Base-by-base conservation (phyloP, 2,888 invertebrate species). In the Microplitis deprimator region DNA sequence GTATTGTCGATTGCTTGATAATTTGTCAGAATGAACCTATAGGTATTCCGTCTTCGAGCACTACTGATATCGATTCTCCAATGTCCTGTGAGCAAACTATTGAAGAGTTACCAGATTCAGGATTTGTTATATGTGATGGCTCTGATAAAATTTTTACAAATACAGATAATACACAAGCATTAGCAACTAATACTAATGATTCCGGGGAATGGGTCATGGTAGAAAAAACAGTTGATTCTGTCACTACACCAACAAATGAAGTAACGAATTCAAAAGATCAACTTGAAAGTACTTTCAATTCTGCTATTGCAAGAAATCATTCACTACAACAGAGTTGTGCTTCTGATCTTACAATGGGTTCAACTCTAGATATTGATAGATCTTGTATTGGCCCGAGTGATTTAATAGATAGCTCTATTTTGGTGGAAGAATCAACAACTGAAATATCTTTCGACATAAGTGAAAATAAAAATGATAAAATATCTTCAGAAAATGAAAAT, bases 21-120 rank as follows among this genome's bases (percentile, higher is more conserved):
- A 82, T 82, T 17, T 83, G 83, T 6, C 79, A 79, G 41, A 82
- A 82, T 79, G 86, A 79, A 59, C 50, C 70, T 6, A 73, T 79
- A 6, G 83, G 81, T 6, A 50, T 85, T 59, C 84, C 84, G 6
- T 82, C 83, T 62, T 87, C 87, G 10, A 87, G 81, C 73, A 81
- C 84, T 6, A 88, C 88, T 6, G 89, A 89, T 78, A 83, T 88
- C 8, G 89, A 89, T 77, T 89, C 89, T 3, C 87, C 88, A 2
- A 89, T 89, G 89, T 88, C 88, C 3, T 89, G 86, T 77, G 89
- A 89, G 69, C 89, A 88, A 68, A 88, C 87, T 0, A 83, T 86
- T 72, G 88, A 88, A 64, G 86, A 87, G 72, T 72, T 88, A 4
- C 86, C 87, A 0, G 87, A 88, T 76, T 87, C 89, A 16, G 89